Base-by-base conservation (phyloP, 2,113 vertebrate species). In the Mesitornis unicolor region DNA sequence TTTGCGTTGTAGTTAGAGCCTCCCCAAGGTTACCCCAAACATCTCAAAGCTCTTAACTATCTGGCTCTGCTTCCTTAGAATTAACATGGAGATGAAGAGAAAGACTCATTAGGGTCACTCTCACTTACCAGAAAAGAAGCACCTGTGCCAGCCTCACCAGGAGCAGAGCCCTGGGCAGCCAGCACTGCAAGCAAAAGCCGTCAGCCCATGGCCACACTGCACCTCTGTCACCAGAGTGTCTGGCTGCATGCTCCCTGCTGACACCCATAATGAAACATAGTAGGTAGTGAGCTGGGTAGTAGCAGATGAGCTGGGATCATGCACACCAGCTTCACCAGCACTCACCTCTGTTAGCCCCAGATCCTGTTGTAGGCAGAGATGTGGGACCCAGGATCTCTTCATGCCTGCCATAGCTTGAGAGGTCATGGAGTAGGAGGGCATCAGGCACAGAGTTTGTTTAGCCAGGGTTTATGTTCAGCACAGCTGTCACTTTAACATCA, bases 1-100 rank as follows among this genome's bases (percentile, higher is more conserved):
- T 84, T 68, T 89, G 48, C 1, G 0, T 56, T 80, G 59, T 12
- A 88, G 63, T 50, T 76, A 63, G 79, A 90, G 38, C 40, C 71
- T 94, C 76, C 90, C 64, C 93, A 95, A 92, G 94, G 91, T 97
- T 86, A 93, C 80, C 73, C 88, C 89, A 84, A 88, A 74, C 51
- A 70, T 81, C 86, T 78, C 73, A 31, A 79, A 51, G 64, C 83
- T 53, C 73, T 93, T 43, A 73, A 56, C 45, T 63, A 84, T 74
- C 76, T 89, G 76, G 4, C 48, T 67, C 29, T 11, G 29, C 19
- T 17, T 80, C 90, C 83, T 74, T 26, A 56, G 86, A 43, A 7
- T 63, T 61, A 78, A 42, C 17, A 35, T 3, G 26, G 65, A 61
- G 38, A 12, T 24, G 56, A 40, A 77, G 29, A 85, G 31, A 71